Evolutionary conservation across 2,113 vertebrate genomes (phyloP).

Genomic region (Microcebus lehilahytsara): DNA sequence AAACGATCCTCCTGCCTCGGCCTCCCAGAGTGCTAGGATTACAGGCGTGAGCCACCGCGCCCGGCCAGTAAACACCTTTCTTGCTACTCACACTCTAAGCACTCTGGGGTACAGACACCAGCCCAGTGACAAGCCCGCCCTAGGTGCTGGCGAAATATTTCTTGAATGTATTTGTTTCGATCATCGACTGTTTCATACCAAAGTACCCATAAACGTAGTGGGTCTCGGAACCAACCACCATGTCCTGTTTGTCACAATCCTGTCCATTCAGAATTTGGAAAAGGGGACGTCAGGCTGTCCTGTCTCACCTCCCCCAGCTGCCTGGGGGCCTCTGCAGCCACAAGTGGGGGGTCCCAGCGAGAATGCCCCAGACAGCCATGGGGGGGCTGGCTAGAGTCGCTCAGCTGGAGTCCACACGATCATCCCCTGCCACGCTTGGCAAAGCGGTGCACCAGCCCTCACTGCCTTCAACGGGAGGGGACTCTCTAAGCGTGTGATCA

Average conservation of each 20-base stretch:
- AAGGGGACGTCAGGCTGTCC: background rate
- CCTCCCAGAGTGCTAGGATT: too few relatives aligned
- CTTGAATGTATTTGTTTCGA: background rate
- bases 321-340: background rate
- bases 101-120: background rate
- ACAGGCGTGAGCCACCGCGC: too few relatives aligned
- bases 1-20: too few relatives aligned
- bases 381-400: background rate
- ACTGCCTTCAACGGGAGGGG: background rate
- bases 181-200: background rate
- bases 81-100: background rate
- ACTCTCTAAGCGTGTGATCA: background rate
- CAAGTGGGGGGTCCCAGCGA: background rate
- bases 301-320: background rate
- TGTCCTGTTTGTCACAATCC: background rate
- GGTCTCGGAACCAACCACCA: background rate
- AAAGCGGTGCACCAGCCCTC: background rate
- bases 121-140: background rate
- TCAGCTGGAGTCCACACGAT: background rate
- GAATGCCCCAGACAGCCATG: background rate
- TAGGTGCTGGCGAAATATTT: background rate
- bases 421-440: too few relatives aligned
- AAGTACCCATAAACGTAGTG: background rate
- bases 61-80: background rate
- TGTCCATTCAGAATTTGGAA: background rate